Evolutionary conservation across 2,888 invertebrate species (phyloP).

Genomic region (Erebia ligea): DNA sequence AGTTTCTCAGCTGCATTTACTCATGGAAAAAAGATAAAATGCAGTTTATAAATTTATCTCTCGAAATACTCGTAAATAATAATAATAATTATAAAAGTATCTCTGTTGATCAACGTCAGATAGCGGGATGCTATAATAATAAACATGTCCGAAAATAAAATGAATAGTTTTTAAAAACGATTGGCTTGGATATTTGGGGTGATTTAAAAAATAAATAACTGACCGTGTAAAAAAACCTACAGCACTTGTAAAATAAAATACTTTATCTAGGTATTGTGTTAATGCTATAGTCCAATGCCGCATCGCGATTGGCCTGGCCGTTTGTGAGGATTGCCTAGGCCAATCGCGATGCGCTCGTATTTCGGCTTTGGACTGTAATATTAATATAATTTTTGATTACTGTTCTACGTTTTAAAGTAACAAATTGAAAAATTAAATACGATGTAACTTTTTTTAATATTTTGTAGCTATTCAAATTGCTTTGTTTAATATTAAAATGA

Average conservation of each 20-base stretch:
- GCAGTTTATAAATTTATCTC: conserved; percentile 2
- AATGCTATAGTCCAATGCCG: too few relatives aligned
- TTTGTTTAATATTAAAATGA: conserved; percentile 4
- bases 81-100: conserved; percentile 9
- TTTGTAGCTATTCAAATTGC: too few relatives aligned
- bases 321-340: too few relatives aligned
- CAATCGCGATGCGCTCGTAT: too few relatives aligned
- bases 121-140: conserved; percentile 13
- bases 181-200: background rate
- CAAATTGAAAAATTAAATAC: background rate
- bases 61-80: background rate
- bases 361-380: background rate
- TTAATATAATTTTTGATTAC: background rate
- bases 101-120: conserved; percentile 7
- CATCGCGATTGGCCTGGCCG: too few relatives aligned
- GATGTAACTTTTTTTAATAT: background rate
- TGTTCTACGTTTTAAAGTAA: background rate
- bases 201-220: background rate
- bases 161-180: conserved; percentile 13
- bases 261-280: too few relatives aligned
- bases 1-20: too few relatives aligned
- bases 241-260: too few relatives aligned
- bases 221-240: background rate
- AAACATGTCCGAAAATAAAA: conserved; percentile 8
- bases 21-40: background rate